Conservation (phyloP, 2,797 vertebrate genomes). For the Cichlasoma orientale region DNA sequence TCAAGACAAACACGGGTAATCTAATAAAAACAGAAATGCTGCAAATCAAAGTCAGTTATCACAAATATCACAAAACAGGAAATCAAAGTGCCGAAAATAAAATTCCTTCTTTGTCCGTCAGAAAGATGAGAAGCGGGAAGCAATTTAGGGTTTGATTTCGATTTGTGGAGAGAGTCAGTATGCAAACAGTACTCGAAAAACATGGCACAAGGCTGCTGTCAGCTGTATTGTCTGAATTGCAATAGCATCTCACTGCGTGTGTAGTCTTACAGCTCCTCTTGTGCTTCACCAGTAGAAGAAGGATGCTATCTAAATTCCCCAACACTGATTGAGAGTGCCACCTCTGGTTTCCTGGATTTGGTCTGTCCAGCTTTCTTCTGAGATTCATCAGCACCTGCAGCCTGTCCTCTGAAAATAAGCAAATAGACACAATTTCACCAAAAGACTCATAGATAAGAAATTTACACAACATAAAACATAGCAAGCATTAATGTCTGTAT, state of each 20-base stretch:
- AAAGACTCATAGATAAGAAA: background rate
- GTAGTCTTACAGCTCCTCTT: conserved; percentile 7
- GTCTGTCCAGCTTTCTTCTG: conserved; percentile 59
- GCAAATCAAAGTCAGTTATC: conserved; percentile 15
- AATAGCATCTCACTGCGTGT: conserved; percentile 24
- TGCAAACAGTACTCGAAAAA: background rate
- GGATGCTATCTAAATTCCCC: conserved; percentile 78
- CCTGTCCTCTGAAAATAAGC: conserved; percentile 58
- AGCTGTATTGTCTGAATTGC: conserved; percentile 56
- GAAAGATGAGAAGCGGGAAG: background rate
- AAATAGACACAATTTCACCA: background rate
- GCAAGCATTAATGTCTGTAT: background rate
- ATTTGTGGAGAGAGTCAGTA: background rate
- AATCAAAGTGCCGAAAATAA: conserved; percentile 19
- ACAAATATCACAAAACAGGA: conserved; percentile 1
- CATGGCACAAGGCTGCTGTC: conserved; percentile 26
- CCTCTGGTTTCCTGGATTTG: conserved; percentile 81
- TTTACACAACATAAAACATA: background rate
- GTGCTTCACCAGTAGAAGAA: conserved; percentile 1
- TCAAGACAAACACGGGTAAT: background rate
- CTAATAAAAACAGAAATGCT: conserved; percentile 9
- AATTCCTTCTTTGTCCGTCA: conserved; percentile 1
- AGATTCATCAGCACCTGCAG: conserved; percentile 32
- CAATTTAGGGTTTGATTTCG: background rate
- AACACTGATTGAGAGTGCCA: conserved; percentile 84